Percentiles rank a stretch among this genome's conserved stretches.
phyloP scores from a whole-genome alignment of 2,888 invertebrate species.

The Erannis defoliaria region DNA sequence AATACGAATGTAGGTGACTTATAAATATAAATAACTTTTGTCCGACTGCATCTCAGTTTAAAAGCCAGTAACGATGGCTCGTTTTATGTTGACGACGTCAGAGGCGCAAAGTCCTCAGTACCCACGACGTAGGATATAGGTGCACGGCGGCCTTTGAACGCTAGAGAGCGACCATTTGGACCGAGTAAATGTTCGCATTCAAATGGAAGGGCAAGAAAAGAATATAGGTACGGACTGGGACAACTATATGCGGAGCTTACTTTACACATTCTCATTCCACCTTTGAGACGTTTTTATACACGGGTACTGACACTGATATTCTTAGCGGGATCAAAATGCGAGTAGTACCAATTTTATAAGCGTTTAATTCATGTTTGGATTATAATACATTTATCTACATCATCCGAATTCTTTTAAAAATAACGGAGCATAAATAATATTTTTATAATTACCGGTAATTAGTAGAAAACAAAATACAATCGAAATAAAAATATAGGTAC shows the following conservation, averaged over 20 bases:
- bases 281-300: slow-evolving; percentile 47
- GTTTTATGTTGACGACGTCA: slow-evolving; percentile 33
- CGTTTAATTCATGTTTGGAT: no score
- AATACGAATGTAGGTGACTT: slow-evolving; percentile 44
- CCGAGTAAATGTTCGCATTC: slow-evolving; percentile 34
- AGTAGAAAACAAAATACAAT: no score
- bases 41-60: slow-evolving; percentile 28
- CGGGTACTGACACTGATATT: slow-evolving; percentile 25
- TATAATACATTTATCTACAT: no score
- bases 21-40: slow-evolving; percentile 38
- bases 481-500: no score
- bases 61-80: slow-evolving; percentile 24
- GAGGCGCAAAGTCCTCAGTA: slow-evolving; percentile 23
- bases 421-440: no score
- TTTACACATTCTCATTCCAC: slow-evolving; percentile 46
- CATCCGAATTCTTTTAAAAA: no score
- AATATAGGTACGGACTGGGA: slow-evolving; percentile 49
- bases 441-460: no score
- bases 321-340: slow-evolving; percentile 12
- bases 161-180: slow-evolving; percentile 50
- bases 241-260: slow-evolving; percentile 55
- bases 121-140: not conserved
- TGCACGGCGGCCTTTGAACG: slow-evolving; percentile 48
- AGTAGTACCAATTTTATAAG: no score
- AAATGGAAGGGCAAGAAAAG: slow-evolving; percentile 51